Conservation (phyloP, 2,888 invertebrate species). For the Ecdyonurus torrentis region DNA sequence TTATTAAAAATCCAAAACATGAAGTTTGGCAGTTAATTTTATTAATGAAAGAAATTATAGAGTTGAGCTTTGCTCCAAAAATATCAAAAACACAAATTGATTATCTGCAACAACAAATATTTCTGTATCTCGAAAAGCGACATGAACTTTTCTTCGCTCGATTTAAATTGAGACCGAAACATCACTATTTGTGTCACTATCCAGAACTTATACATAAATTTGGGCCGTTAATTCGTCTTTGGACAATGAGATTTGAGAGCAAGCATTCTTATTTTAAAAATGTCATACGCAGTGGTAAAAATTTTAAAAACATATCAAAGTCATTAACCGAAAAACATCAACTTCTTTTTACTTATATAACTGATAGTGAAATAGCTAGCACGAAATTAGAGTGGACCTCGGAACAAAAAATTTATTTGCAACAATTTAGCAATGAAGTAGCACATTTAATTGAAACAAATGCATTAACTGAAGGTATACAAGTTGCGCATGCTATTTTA, state of each 20-base stretch:
- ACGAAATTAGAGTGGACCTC: background rate
- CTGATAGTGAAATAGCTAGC: background rate
- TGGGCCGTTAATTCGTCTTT: background rate
- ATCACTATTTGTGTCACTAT: background rate
- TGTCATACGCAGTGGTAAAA: background rate
- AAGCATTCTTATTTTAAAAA: background rate
- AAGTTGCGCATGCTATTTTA: no score
- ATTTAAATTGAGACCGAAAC: background rate
- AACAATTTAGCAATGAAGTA: background rate
- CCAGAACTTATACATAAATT: background rate
- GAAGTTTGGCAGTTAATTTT: background rate
- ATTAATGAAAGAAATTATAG: background rate
- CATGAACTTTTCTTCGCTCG: no score
- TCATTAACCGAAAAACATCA: background rate
- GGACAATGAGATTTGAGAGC: background rate
- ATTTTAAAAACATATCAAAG: background rate
- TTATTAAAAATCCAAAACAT: background rate
- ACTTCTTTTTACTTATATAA: background rate
- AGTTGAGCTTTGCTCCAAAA: background rate
- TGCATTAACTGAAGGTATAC: no score
- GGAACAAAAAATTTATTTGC: background rate
- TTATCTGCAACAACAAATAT: background rate
- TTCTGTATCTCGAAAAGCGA: background rate
- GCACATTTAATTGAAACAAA: background rate
- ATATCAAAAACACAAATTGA: background rate